Conservation (phyloP, 92 coral and sea anemone genomes). For the Galaxea fascicularis region DNA sequence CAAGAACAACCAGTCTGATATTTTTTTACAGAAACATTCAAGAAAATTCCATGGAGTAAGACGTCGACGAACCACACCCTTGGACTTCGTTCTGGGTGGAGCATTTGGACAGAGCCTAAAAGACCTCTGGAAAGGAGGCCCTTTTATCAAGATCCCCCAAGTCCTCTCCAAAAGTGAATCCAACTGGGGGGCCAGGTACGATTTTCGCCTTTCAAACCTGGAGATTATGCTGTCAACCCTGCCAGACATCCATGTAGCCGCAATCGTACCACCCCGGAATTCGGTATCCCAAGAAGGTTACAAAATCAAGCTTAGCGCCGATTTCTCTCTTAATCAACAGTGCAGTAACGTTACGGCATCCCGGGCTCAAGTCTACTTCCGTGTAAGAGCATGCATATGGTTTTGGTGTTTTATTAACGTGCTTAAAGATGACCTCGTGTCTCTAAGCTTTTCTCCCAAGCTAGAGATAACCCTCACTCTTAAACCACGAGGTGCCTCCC, state of each 20-base stretch:
- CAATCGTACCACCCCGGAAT: slow-evolving; percentile 27
- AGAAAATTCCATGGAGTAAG: slow-evolving; percentile 4
- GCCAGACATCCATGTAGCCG: slow-evolving; percentile 43
- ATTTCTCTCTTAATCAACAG: slow-evolving; percentile 50
- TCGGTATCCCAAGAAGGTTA: slow-evolving; percentile 45
- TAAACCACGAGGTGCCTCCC: slow-evolving; percentile 31
- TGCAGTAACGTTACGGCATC: slow-evolving; percentile 46
- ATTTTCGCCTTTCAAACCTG: slow-evolving; percentile 35
- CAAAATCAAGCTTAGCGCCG: slow-evolving; percentile 37
- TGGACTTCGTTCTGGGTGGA: slow-evolving; percentile 31
- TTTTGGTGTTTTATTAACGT: slow-evolving; percentile 48
- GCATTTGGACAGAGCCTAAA: slow-evolving; percentile 20
- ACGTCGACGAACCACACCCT: slow-evolving; percentile 19
- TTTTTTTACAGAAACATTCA: neutral
- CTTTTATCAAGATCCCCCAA: slow-evolving; percentile 34
- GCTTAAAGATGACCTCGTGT: slow-evolving; percentile 26
- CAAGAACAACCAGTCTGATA: slow-evolving; percentile 7
- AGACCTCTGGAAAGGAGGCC: slow-evolving; percentile 44
- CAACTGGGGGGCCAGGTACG: slow-evolving; percentile 33
- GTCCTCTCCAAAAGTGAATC: slow-evolving; percentile 9
- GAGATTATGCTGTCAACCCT: slow-evolving; percentile 21
- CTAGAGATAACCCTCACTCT: slow-evolving; percentile 34
- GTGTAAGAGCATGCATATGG: slow-evolving; percentile 34
- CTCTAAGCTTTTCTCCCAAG: slow-evolving; percentile 18
- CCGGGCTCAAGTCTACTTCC: slow-evolving; percentile 25